Evolutionary conservation across 2,797 vertebrate species (phyloP).

Genomic region (Rhodeus uyekii): DNA sequence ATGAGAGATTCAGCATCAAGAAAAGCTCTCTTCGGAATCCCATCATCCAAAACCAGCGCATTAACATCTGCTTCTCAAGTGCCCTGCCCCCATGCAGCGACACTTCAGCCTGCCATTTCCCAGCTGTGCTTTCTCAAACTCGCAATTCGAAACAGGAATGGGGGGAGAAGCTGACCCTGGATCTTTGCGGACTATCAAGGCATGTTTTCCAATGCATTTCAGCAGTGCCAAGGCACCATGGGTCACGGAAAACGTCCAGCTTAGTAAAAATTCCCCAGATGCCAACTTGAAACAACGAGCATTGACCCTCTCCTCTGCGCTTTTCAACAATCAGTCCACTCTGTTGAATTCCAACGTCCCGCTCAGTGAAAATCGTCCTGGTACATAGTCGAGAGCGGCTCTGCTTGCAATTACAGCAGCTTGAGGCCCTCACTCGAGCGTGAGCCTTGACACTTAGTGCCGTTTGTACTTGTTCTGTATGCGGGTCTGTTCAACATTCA

Average conservation of each 20-base stretch:
- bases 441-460: constrained; percentile 35
- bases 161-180: constrained; percentile 18
- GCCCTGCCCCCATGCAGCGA: constrained; percentile 21
- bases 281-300: constrained; percentile 36
- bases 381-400: constrained; percentile 20
- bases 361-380: background rate
- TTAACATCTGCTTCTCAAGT: constrained; percentile 32
- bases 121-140: constrained; percentile 50
- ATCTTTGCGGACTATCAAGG: constrained; percentile 32
- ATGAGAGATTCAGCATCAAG: background rate
- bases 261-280: constrained; percentile 29
- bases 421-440: constrained; percentile 14
- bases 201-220: constrained; percentile 45
- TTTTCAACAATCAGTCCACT: constrained; percentile 38
- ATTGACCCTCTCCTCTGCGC: constrained; percentile 10
- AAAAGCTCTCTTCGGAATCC: background rate
- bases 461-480: constrained; percentile 40
- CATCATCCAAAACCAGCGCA: background rate
- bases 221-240: constrained; percentile 26
- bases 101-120: constrained; percentile 33
- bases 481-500: background rate
- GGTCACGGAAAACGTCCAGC: constrained; percentile 45
- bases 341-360: constrained; percentile 22
- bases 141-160: constrained; percentile 12
- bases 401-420: constrained; percentile 42